phyloP scores from a whole-genome alignment of 2,797 vertebrate species.

The Eptatretus atami region DNA sequence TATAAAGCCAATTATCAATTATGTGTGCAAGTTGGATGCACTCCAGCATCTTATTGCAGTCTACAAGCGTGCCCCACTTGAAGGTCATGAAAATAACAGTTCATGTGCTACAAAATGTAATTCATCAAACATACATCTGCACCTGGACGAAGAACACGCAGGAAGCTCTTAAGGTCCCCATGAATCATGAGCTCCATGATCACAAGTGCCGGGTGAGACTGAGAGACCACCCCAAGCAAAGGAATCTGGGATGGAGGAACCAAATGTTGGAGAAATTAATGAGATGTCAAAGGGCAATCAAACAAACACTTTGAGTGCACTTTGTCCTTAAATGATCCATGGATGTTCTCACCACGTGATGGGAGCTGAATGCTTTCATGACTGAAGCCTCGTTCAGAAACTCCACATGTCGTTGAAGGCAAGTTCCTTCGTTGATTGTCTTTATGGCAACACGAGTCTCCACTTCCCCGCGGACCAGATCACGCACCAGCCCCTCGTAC shows the following conservation, averaged over 20 bases:
- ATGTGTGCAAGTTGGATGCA: too few species aligned
- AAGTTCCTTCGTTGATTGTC: slow-evolving; percentile 26
- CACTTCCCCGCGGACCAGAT: slow-evolving; percentile 14
- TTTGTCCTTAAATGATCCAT: too few species aligned
- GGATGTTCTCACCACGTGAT: slow-evolving; percentile 20
- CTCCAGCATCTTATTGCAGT: too few species aligned
- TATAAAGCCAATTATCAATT: too few species aligned
- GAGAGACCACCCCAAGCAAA: slow-evolving; percentile 79
- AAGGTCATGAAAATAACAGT: too few species aligned
- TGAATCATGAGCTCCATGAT: slow-evolving; percentile 96
- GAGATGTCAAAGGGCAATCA: too few species aligned
- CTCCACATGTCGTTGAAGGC: slow-evolving; percentile 19
- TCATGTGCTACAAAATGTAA: too few species aligned
- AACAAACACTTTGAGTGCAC: too few species aligned
- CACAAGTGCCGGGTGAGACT: slow-evolving; percentile 66
- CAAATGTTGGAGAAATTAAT: too few species aligned
- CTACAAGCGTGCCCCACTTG: too few species aligned
- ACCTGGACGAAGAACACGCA: slow-evolving; percentile 50
- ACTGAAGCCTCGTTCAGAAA: slow-evolving; percentile 32
- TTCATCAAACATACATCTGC: slow-evolving; percentile 23
- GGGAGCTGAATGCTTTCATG: slow-evolving; percentile 30
- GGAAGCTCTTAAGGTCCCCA: slow-evolving; percentile 69
- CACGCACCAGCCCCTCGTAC: slow-evolving; percentile 20
- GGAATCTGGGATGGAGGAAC: slow-evolving; percentile 25
- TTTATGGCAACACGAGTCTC: slow-evolving; percentile 24